These are phyloP conservation scores for Parnassius orleans DNA, from an alignment of 2,888 invertebrate species.

Conservation along the genomic window DNA sequence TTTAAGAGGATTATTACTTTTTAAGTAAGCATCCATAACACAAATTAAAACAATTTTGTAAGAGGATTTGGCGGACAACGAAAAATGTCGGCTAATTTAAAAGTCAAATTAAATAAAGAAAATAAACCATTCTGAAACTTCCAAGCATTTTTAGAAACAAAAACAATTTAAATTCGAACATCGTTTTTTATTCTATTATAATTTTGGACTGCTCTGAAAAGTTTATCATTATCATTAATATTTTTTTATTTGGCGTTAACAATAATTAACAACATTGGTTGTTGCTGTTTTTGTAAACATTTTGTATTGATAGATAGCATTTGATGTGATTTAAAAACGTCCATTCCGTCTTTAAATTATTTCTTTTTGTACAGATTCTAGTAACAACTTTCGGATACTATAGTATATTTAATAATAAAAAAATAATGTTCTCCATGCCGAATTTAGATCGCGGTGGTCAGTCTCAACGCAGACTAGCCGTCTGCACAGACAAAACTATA, in stretches of 20 bases:
- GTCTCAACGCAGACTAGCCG: too few relatives aligned
- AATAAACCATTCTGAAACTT: constrained; percentile 35
- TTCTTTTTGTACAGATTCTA: too few relatives aligned
- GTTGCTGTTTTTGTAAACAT: too few relatives aligned
- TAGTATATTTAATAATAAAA: too few relatives aligned
- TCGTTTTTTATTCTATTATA: constrained; percentile 5
- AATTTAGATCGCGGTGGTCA: too few relatives aligned
- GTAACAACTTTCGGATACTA: too few relatives aligned
- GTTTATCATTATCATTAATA: neutral
- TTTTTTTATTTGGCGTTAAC: neutral
- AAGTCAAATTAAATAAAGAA: constrained; percentile 64
- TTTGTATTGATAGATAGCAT: too few relatives aligned
- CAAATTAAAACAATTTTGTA: constrained; percentile 54
- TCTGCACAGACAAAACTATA: too few relatives aligned
- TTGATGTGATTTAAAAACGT: too few relatives aligned
- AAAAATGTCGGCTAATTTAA: constrained; percentile 65
- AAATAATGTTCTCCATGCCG: too few relatives aligned
- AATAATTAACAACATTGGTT: too few relatives aligned
- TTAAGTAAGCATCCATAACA: constrained; percentile 2
- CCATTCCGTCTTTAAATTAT: too few relatives aligned
- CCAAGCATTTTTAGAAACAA: constrained; percentile 31
- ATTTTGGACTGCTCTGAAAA: neutral
- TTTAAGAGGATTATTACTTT: constrained; percentile 18
- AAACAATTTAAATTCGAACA: constrained; percentile 24
- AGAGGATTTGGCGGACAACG: constrained; percentile 63